These are phyloP conservation scores for Takifugu flavidus DNA, from an alignment of 2,113 vertebrate species.

Conservation along the genomic window DNA sequence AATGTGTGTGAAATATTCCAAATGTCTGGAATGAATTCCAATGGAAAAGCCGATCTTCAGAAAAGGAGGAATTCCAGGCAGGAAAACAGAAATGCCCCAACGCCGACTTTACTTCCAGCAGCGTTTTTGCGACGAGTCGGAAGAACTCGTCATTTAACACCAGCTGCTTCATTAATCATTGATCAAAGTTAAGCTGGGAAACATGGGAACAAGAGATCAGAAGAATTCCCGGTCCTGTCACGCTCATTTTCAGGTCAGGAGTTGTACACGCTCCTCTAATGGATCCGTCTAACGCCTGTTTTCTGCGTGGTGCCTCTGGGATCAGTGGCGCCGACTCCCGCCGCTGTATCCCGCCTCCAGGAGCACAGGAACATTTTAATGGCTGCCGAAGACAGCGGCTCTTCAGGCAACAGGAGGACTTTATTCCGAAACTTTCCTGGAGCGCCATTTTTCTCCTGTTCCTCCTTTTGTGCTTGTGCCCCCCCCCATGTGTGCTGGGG, in stretches of 20 bases:
- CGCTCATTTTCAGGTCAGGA: constrained; percentile 25
- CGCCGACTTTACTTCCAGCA: no score
- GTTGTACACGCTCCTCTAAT: constrained; percentile 45
- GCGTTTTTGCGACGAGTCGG: no score
- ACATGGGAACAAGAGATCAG: not conserved
- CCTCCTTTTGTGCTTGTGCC: constrained; percentile 34
- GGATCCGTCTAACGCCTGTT: constrained; percentile 51
- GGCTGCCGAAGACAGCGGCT: constrained; percentile 52
- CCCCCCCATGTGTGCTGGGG: constrained; percentile 33
- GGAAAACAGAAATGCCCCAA: no score
- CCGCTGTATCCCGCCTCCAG: constrained; percentile 44
- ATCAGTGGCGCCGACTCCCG: constrained; percentile 31
- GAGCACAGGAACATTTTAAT: constrained; percentile 61
- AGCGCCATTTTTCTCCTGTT: constrained; percentile 35
- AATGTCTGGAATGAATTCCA: no score
- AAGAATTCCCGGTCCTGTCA: not conserved
- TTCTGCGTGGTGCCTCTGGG: constrained; percentile 54
- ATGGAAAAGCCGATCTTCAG: no score
- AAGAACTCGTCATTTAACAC: no score
- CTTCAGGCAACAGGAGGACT: constrained; percentile 59
- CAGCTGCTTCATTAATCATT: constrained; percentile 36
- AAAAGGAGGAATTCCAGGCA: no score
- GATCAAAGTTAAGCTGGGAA: no score
- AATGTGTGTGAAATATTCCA: no score
- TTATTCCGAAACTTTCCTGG: constrained; percentile 60